Evolutionary conservation across 2,888 invertebrate species (phyloP), one percentile per base, ranked within the genome.

Genomic region (Hartigia nigra): DNA sequence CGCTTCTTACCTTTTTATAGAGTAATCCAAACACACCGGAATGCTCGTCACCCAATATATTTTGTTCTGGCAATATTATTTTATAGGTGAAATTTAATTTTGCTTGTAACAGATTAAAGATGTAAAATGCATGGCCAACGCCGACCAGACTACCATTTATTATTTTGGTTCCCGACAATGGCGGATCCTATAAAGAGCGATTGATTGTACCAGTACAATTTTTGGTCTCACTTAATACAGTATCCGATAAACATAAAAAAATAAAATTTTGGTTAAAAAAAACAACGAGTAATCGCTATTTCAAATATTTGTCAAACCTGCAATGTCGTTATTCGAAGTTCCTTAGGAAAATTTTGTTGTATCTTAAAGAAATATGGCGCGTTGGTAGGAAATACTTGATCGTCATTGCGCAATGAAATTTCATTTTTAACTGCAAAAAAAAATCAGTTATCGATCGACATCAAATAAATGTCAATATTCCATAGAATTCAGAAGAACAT

Each of bases 1-100:
- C 2, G 14, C 55, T 78, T 1, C 91, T 90, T 91, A 95, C 96
- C 86, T 93, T 93, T 75, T 92, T 90, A 80, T 93, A 92, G 0
- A 97, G 91, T 83, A 95, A 92, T 80, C 95, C 93, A 70, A 96
- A 92, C 32, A 97, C 90, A 12, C 96, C 96, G 0, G 92, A 93
- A 0, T 84, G 87, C 0, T 89, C 89, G 12, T 93, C 92, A 0
- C 95, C 95, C 82, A 95, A 93, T 12, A 93, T 92, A 87, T 96
- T 95, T 74, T 92, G 92, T 12, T 93, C 91, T 0, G 96, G 96
- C 75, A 93, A 90, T 23, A 95, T 90, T 1, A 97, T 93, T 23
- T 95, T 94, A 86, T 95, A 97, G 0, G 95, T 95, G 82, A 97
- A 97, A 83, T 96, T 95, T 83, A 95, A 95, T 85, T 94, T 95